A percentile compares a stretch with the other conserved stretches of the same genome.
Evolutionary conservation across 2,797 vertebrate species (phyloP).

Genomic region (Anguilla anguilla): DNA sequence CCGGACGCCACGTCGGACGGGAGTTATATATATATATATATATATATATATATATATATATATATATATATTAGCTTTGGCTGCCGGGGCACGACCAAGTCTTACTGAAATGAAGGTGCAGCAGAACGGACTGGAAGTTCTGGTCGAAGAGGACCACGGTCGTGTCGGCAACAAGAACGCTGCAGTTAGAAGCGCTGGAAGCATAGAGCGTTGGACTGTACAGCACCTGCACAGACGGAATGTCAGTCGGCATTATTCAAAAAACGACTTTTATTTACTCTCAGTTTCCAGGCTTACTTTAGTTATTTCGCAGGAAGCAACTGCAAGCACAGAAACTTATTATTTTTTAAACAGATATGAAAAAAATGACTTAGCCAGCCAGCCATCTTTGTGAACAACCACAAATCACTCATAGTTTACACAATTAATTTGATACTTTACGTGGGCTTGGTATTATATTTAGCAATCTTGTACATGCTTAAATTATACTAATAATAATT

Average conservation of each 20-base stretch:
- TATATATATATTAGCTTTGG: no score
- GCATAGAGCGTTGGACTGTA: slow-evolving; percentile 75
- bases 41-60: no score
- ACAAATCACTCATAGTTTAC: no score
- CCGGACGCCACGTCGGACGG: not conserved
- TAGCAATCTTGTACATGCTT: not conserved
- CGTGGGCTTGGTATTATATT: no score
- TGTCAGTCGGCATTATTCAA: not conserved
- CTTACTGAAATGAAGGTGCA: slow-evolving; percentile 88
- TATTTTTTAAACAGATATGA: no score
- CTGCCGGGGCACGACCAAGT: not conserved
- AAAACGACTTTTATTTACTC: not conserved
- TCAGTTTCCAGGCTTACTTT: not conserved
- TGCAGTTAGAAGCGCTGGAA: slow-evolving; percentile 73
- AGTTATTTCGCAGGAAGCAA: not conserved
- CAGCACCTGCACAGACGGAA: slow-evolving; percentile 66
- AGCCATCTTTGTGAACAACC: no score
- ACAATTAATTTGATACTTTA: no score
- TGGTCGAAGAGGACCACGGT: slow-evolving; percentile 89
- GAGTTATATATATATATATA: no score
- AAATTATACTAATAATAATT: not conserved
- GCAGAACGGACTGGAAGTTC: slow-evolving; percentile 76
- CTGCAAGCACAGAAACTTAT: no score
- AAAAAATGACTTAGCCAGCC: no score
- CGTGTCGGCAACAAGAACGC: slow-evolving; percentile 80